These are phyloP conservation scores for Macropodus opercularis DNA, from an alignment of 2,797 vertebrate genomes.

Conservation along the genomic window DNA sequence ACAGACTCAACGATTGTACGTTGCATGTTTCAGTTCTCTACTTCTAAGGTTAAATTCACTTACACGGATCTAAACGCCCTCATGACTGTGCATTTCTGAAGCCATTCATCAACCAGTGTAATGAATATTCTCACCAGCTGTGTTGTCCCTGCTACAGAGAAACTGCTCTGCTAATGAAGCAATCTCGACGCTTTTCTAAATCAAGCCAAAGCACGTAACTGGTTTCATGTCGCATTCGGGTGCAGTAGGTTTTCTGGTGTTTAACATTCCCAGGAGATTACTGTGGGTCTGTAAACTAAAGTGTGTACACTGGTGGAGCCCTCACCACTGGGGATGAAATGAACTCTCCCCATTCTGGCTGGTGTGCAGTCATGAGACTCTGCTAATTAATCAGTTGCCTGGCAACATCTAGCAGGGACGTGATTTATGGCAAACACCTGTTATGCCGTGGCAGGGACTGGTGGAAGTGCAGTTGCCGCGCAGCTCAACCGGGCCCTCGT, in stretches of 20 bases:
- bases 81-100: neutral
- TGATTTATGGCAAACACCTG: constrained; percentile 63
- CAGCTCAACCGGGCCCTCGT: constrained; percentile 22
- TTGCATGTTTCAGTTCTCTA: neutral
- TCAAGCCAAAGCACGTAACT: too few species aligned
- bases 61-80: neutral
- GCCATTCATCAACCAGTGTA: constrained; percentile 4
- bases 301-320: constrained; percentile 2
- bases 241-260: neutral
- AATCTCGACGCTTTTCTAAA: too few species aligned
- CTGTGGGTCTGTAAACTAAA: neutral
- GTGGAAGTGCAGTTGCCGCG: constrained; percentile 39
- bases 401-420: constrained; percentile 58
- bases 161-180: too few species aligned
- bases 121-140: constrained; percentile 4
- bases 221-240: neutral
- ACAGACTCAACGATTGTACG: too few species aligned
- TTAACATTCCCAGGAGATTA: neutral
- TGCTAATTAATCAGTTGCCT: constrained; percentile 67
- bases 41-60: neutral
- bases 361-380: constrained; percentile 26
- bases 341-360: constrained; percentile 19
- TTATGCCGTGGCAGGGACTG: constrained; percentile 35
- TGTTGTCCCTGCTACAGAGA: neutral
- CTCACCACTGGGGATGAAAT: constrained; percentile 21